Percentiles rank a stretch among this genome's conserved stretches.
These are phyloP conservation scores for Dipodomys merriami DNA, from an alignment of 2,113 vertebrate species.

Conservation along the genomic window DNA sequence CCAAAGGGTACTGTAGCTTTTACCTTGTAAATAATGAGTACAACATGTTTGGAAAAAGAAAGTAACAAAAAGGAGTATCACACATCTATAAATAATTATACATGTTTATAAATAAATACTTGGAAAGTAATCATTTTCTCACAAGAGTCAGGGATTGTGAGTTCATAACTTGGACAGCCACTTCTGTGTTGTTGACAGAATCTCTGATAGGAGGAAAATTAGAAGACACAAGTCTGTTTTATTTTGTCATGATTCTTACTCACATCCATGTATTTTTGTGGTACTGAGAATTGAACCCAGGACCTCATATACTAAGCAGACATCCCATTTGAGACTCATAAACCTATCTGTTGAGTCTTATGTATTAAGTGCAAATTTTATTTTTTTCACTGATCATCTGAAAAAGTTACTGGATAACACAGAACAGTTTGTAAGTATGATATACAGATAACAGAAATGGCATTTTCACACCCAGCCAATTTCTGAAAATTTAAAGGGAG, in stretches of 20 bases:
- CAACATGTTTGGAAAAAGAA: slow-evolving; percentile 46
- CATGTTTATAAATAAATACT: background rate
- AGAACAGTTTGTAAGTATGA: slow-evolving; percentile 37
- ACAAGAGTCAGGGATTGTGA: no score
- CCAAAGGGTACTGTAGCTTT: slow-evolving; percentile 70
- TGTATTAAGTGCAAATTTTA: background rate
- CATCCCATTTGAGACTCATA: background rate
- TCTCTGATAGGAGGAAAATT: background rate
- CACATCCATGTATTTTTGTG: no score
- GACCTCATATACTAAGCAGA: background rate
- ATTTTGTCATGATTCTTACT: no score
- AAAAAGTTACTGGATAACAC: slow-evolving; percentile 23
- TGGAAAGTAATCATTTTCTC: background rate
- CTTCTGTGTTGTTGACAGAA: background rate
- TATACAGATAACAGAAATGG: slow-evolving; percentile 14
- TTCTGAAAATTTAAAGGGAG: slow-evolving; percentile 43
- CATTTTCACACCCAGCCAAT: slow-evolving; percentile 8
- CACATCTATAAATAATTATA: background rate
- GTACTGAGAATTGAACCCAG: background rate
- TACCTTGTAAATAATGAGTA: slow-evolving; percentile 50
- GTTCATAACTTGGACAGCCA: background rate
- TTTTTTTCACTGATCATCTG: slow-evolving; percentile 31
- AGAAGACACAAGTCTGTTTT: background rate
- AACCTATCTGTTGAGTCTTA: background rate
- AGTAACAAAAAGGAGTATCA: slow-evolving; percentile 8